phyloP scores from a whole-genome alignment of 92 coral and sea anemone species.

The Parazoanthus swiftii region DNA sequence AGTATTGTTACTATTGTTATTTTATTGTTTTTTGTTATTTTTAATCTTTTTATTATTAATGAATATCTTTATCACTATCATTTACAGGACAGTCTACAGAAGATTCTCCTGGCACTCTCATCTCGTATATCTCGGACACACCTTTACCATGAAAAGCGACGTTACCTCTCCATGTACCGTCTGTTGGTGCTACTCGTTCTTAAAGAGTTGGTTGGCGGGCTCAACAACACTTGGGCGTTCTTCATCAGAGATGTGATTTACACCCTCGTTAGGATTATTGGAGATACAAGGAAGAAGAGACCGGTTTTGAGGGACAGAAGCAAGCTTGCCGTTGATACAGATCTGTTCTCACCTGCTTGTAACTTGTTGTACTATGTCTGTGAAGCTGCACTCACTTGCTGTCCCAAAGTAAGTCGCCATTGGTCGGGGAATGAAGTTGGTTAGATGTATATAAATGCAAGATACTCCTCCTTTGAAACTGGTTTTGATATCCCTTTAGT shows the following conservation, averaged over 20 bases:
- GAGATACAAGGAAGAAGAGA: slow-evolving; percentile 44
- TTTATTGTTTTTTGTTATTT: no score
- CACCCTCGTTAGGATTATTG: slow-evolving; percentile 75
- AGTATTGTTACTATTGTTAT: not conserved
- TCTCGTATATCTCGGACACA: slow-evolving; percentile 76
- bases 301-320: slow-evolving; percentile 27
- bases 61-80: not conserved
- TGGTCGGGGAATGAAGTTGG: not conserved
- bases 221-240: slow-evolving; percentile 93
- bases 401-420: slow-evolving; percentile 74
- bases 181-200: slow-evolving; percentile 83
- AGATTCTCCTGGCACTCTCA: slow-evolving; percentile 77
- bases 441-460: not conserved
- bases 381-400: slow-evolving; percentile 79
- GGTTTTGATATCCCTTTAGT: no score
- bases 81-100: slow-evolving; percentile 84
- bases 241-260: slow-evolving; percentile 88
- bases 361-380: slow-evolving; percentile 86
- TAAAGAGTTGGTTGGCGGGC: slow-evolving; percentile 72
- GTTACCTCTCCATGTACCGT: slow-evolving; percentile 86
- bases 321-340: slow-evolving; percentile 62
- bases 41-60: no score
- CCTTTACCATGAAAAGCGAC: slow-evolving; percentile 80
- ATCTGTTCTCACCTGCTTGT: slow-evolving; percentile 82
- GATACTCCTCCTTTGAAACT: no score